A percentile compares a stretch with the other conserved stretches of the same genome.
These are phyloP conservation scores for Taphrorychus bicolor DNA, from an alignment of 2,888 invertebrate genomes.

Conservation along the genomic window DNA sequence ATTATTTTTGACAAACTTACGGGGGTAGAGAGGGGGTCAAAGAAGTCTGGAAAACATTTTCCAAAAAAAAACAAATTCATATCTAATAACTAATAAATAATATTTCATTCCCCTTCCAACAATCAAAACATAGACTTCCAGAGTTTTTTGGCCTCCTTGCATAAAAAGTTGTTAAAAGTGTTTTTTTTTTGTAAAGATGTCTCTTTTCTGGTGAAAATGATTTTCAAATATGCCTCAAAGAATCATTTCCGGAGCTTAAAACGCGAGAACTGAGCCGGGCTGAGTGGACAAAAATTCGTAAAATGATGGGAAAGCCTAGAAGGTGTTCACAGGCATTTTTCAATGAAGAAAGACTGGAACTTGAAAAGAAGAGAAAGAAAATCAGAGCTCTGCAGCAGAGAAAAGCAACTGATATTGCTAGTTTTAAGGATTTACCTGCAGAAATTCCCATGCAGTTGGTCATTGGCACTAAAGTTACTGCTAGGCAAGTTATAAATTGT, in stretches of 20 bases:
- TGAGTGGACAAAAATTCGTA: slow-evolving; percentile 94
- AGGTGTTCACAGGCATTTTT: slow-evolving; percentile 95
- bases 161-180: no score
- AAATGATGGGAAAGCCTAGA: slow-evolving; percentile 97
- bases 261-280: slow-evolving; percentile 83
- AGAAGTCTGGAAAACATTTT: no score
- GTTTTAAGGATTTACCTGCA: slow-evolving; percentile 86
- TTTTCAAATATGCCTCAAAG: slow-evolving; percentile 90
- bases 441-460: slow-evolving; percentile 95
- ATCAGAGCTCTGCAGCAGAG: slow-evolving; percentile 93
- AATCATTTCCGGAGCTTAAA: slow-evolving; percentile 92
- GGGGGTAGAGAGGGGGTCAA: no score
- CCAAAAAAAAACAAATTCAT: no score
- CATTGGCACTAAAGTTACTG: slow-evolving; percentile 93
- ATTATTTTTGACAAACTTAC: no score
- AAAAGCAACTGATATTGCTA: slow-evolving; percentile 79
- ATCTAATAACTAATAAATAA: no score
- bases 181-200: slow-evolving; percentile 62
- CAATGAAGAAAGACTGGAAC: slow-evolving; percentile 89
- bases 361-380: slow-evolving; percentile 88
- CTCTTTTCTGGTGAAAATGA: slow-evolving; percentile 96
- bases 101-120: no score
- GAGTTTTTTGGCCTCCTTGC: no score
- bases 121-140: no score
- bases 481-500: slow-evolving; percentile 61